These are phyloP conservation scores for Plumapathes pennacea DNA, from an alignment of 92 coral and sea anemone genomes.

Conservation along the genomic window DNA sequence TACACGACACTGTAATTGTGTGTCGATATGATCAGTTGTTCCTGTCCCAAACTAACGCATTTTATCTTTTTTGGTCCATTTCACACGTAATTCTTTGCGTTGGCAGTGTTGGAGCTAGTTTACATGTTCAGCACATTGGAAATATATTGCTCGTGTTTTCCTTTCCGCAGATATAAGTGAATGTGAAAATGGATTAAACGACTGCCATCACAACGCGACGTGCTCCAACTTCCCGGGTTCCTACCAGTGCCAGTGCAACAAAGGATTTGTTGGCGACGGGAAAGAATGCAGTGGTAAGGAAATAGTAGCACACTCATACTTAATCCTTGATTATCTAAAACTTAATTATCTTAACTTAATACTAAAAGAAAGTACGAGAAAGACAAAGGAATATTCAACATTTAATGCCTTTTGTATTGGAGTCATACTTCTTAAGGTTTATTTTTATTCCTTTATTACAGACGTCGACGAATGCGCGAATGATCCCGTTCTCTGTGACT, in stretches of 20 bases:
- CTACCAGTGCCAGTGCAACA: not conserved
- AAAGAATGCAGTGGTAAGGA: slow-evolving; percentile 21
- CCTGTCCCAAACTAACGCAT: not conserved
- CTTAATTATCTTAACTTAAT: no score
- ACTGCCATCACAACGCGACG: slow-evolving; percentile 5
- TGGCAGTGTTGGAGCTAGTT: not conserved
- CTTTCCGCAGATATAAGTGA: slow-evolving; percentile 23
- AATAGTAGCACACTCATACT: not conserved
- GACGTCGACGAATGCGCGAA: slow-evolving; percentile 19
- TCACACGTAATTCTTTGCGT: not conserved
- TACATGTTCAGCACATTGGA: not conserved
- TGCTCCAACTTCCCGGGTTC: slow-evolving; percentile 5
- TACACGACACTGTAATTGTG: no score
- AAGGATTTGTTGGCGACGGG: slow-evolving; percentile 17
- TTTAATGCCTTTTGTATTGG: no score
- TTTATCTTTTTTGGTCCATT: slow-evolving; percentile 1
- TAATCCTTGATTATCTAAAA: no score
- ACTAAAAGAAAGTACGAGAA: no score
- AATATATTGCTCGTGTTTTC: not conserved
- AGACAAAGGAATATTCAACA: no score
- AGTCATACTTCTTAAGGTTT: not conserved
- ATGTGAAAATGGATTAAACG: slow-evolving; percentile 8
- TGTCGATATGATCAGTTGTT: not conserved
- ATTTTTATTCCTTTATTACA: not conserved
- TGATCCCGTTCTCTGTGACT: slow-evolving; percentile 14